These are phyloP conservation scores for Philopotamus ludificatus DNA, from an alignment of 1,140 invertebrate genomes.

Conservation along the genomic window DNA sequence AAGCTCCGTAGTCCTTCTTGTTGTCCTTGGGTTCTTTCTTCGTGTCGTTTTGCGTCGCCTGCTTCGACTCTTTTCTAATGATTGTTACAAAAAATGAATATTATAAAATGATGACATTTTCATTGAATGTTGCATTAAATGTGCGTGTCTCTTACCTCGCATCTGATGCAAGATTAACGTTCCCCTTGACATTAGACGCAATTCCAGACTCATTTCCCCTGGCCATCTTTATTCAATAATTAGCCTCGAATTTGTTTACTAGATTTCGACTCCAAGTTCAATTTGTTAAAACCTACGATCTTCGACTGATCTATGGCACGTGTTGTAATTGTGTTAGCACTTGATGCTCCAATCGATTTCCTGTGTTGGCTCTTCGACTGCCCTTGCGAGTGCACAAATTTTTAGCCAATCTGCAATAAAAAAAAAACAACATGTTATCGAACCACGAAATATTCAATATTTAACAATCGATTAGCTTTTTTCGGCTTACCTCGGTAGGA, in stretches of 20 bases:
- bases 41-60: slow-evolving; percentile 43
- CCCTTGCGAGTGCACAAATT: slow-evolving; percentile 72
- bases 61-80: slow-evolving; percentile 50
- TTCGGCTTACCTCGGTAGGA: slow-evolving; percentile 56
- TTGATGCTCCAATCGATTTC: slow-evolving; percentile 74
- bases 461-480: background rate
- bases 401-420: slow-evolving; percentile 65
- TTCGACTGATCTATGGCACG: slow-evolving; percentile 64
- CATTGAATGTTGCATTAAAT: no score
- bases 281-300: background rate
- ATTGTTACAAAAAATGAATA: no score
- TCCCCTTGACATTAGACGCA: slow-evolving; percentile 27
- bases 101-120: no score
- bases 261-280: background rate
- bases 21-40: slow-evolving; percentile 44
- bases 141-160: slow-evolving; percentile 34
- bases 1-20: slow-evolving; percentile 61
- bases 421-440: slow-evolving; percentile 31
- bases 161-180: slow-evolving; percentile 26
- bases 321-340: slow-evolving; percentile 77
- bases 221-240: slow-evolving; percentile 38
- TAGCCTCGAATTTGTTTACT: background rate
- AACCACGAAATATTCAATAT: background rate
- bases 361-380: slow-evolving; percentile 72
- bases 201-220: slow-evolving; percentile 32